Conservation (phyloP, 2,888 invertebrate species). For the Oxytorus armatus region DNA sequence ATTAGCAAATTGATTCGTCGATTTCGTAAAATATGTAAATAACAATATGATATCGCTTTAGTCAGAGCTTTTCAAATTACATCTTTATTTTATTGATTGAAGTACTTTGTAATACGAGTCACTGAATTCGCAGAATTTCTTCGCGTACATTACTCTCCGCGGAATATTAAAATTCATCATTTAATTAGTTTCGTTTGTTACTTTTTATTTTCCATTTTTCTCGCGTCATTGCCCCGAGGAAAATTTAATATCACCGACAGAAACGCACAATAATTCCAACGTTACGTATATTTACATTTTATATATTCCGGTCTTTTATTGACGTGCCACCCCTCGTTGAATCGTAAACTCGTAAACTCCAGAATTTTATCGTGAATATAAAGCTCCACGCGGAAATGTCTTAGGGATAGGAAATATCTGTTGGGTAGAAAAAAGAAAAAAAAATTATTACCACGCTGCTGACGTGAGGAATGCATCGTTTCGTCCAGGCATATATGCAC, state of each 20-base stretch:
- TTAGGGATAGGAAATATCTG: neutral
- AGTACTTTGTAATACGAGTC: neutral
- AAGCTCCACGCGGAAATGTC: no score
- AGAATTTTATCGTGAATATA: conserved; percentile 1
- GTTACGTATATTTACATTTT: conserved; percentile 5
- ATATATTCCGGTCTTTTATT: conserved; percentile 6
- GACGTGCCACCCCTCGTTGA: neutral
- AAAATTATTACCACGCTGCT: neutral
- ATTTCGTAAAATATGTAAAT: no score
- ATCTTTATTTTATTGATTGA: no score
- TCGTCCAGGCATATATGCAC: neutral
- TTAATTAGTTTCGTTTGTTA: neutral
- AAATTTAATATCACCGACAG: neutral
- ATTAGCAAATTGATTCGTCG: no score
- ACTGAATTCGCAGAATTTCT: neutral
- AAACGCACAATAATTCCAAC: neutral
- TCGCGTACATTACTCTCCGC: neutral
- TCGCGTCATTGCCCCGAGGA: no score
- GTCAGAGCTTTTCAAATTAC: no score
- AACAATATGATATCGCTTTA: no score
- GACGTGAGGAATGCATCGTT: conserved; percentile 16
- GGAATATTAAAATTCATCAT: neutral
- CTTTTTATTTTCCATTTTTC: neutral
- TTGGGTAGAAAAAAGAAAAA: no score
- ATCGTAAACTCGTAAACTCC: neutral